Conservation (phyloP, 2,113 vertebrate genomes). For the Podarcis muralis region DNA sequence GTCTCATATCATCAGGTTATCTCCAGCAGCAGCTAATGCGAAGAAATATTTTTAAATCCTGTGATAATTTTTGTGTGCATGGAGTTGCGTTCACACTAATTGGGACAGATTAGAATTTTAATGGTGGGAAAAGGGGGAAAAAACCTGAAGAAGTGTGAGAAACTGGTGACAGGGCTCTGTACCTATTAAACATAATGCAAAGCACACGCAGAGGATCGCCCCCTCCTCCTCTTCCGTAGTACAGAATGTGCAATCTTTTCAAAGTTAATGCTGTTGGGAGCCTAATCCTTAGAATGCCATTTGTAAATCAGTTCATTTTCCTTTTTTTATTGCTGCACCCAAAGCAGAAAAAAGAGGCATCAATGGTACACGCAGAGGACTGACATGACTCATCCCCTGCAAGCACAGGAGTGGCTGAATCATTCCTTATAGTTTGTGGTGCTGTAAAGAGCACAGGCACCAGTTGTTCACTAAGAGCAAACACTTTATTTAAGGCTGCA, state of each 20-base stretch:
- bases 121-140: not conserved
- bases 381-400: not conserved
- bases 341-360: not conserved
- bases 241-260: not conserved
- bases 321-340: not conserved
- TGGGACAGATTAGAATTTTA: not conserved
- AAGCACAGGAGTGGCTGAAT: not conserved
- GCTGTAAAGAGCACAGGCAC: not conserved
- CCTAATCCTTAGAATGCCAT: not conserved
- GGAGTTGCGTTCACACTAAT: conserved; percentile 15
- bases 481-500: too few species aligned
- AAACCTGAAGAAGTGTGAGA: conserved; percentile 16
- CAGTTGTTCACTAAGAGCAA: not conserved
- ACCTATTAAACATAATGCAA: conserved; percentile 10
- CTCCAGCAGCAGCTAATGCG: conserved; percentile 35
- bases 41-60: not conserved
- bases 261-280: not conserved
- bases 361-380: not conserved
- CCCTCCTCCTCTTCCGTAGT: not conserved
- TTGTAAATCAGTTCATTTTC: not conserved
- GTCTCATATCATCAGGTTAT: not conserved
- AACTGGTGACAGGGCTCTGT: conserved; percentile 9
- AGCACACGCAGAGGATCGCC: fast-evolving
- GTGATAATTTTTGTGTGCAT: conserved; percentile 3
- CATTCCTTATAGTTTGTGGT: not conserved